Evolutionary conservation across 2,113 vertebrate genomes (phyloP), one percentile per base, ranked within the genome.

Genomic region (Pterophyllum scalare): DNA sequence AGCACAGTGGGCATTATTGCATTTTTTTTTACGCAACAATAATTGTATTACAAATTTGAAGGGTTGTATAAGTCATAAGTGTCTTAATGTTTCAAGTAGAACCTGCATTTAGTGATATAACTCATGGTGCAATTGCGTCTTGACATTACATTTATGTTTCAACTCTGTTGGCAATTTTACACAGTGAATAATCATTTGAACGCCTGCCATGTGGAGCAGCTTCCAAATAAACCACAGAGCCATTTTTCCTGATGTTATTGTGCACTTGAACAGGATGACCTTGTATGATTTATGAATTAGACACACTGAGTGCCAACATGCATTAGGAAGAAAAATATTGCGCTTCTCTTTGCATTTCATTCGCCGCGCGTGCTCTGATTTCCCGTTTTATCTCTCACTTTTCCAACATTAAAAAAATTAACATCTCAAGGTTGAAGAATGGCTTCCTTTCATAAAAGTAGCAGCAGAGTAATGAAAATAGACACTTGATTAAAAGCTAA

Each of bases 241-340:
- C 60, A 58, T 91, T 81, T 10, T 11, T 89, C 80, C 85, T 88
- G 15, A 83, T 82, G 86, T 67, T 77, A 77, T 85, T 89, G 81
- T 80, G 88, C 72, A 83, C 81, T 82, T 87, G 22, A 70, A 77
- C 26, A 85, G 70, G 24, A 87, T 86, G 87, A 88, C 90, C 85
- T 93, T 91, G 88, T 79, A 77, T 90, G 86, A 91, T 91, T 93
- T 92, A 85, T 92, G 83, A 87, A 85, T 88, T 65, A 88, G 43
- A 60, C 67, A 75, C 60, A 58, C 72, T 35, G 43, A 78, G 58
- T 80, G 87, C 77, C 82, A 88, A 76, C 59, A 79, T 67, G 49
- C 33, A 87, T 89, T 83, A 90, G 15, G 74, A 75, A 20, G 12
- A 79, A 81, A 72, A 85, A 75, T 84, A 82, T 81, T 62, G 38